Evolutionary conservation across 1,140 invertebrate genomes (phyloP).

Genomic region (Drosophila triauraria): DNA sequence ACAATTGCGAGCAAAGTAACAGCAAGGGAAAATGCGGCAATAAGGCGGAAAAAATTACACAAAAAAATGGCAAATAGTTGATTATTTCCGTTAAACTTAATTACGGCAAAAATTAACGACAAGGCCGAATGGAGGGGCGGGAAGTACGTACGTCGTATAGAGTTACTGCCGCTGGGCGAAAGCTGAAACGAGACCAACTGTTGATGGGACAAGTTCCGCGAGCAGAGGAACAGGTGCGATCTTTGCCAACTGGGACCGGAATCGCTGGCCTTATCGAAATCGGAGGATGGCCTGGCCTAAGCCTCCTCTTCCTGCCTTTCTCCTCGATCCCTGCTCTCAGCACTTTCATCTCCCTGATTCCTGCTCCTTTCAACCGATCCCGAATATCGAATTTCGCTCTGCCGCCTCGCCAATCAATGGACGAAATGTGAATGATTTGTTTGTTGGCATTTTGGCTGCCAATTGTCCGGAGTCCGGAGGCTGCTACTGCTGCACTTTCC

Average conservation of each 20-base stretch:
- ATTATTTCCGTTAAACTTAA: conserved; percentile 73
- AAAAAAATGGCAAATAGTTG: conserved; percentile 46
- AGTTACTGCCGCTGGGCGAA: conserved; percentile 18
- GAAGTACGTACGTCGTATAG: conserved; percentile 1
- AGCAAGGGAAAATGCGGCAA: conserved; percentile 7
- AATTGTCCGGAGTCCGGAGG: conserved; percentile 60
- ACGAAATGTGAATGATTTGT: conserved; percentile 76
- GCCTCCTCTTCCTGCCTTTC: conserved; percentile 2
- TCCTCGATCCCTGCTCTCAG: conserved; percentile 4
- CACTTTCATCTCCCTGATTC: conserved; percentile 12
- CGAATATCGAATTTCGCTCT: conserved; percentile 73
- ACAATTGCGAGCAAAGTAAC: conserved; percentile 27
- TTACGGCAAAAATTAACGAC: conserved; percentile 35
- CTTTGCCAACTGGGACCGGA: conserved; percentile 12
- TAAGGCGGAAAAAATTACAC: conserved; percentile 24
- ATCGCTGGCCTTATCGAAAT: conserved; percentile 31
- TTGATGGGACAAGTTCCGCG: conserved; percentile 35
- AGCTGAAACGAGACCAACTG: conserved; percentile 25
- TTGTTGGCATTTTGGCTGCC: conserved; percentile 81
- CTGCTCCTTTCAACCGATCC: conserved; percentile 14
- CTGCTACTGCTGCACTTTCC: conserved; percentile 69
- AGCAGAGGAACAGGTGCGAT: conserved; percentile 26
- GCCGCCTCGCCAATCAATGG: conserved; percentile 75
- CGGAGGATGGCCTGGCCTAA: conserved; percentile 20
- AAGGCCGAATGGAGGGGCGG: conserved; percentile 38